Conservation (phyloP, 2,113 vertebrate genomes). For the Corynorhinus townsendii region DNA sequence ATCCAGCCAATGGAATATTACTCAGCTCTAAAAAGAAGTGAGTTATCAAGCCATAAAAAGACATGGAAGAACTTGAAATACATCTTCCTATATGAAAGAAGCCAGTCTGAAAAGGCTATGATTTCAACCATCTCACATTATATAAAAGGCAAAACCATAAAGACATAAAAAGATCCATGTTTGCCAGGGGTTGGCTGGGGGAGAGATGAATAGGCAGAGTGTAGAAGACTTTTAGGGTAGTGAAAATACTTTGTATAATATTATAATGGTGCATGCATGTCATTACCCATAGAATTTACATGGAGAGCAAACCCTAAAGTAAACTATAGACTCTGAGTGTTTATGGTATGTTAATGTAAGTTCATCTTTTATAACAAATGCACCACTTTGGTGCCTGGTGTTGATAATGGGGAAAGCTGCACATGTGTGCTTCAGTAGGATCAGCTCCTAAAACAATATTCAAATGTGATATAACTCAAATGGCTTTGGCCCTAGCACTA, state of each 20-base stretch:
- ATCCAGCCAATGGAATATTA: not conserved
- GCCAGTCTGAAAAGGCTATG: not conserved
- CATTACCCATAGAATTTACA: not conserved
- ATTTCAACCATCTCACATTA: not conserved
- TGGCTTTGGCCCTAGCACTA: not conserved
- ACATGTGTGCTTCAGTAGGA: not conserved
- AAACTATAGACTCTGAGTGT: not conserved
- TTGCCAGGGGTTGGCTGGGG: not conserved
- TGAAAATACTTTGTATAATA: not conserved
- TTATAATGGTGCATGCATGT: not conserved
- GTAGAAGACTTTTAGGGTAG: not conserved
- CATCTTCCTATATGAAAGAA: not conserved
- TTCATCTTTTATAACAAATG: not conserved
- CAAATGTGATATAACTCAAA: not conserved
- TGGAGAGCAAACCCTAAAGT: not conserved
- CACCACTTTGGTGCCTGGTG: not conserved
- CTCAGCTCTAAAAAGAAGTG: not conserved
- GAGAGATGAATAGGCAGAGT: not conserved
- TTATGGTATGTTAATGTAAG: not conserved
- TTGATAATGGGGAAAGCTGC: not conserved
- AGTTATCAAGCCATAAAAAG: not conserved
- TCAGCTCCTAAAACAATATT: slow-evolving; percentile 12
- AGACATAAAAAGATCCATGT: not conserved
- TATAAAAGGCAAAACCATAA: not conserved
- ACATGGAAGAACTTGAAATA: not conserved